Base-by-base conservation (phyloP, 1,140 invertebrate species). In the Thalassaphorura encarpata region DNA sequence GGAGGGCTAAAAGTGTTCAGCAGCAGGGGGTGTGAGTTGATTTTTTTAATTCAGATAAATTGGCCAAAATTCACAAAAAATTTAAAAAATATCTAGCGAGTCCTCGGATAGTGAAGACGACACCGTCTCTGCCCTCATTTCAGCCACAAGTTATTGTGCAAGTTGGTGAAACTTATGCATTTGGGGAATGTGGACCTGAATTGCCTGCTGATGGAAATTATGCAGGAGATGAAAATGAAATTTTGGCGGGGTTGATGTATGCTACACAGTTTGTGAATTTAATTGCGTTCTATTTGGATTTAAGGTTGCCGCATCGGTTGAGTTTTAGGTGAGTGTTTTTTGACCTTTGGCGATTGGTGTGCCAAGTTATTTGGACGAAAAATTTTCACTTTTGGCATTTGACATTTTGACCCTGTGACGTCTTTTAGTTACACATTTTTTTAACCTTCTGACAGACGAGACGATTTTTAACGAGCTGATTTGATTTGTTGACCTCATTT, bases 211-310 rank as follows among this genome's bases (percentile, higher is more conserved):
- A 79, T 40, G 74, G 80, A 62, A 82, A 79, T 67, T 81, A 80
- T 70, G 77, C 66, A 73, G 72, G 63, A 51, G 41, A 18, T 54
- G 60, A 52, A 83, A 85, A 71, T 77, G 79, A 42, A 82, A 81
- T 13, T 83, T 83, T 67, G 81, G 79, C 54, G 85, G 88, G 47
- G 80, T 78, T 67, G 85, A 85, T 82, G 45, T 87, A 89, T 69
- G 81, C 82, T 18, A 82, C 85, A 52, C 88, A 93, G 74, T 73
- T 91, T 57, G 77, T 85, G n/a, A 80, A 82, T 68, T 75, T 88
- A 60, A 71, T 89, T 50, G 82, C 86, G 28, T 85, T 80, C 73
- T 84, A 83, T 68, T 74, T 90, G 36, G 83, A 88, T 71, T 75
- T 85, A 45, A 73, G 78, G 65, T 72, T 89, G 67, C 87, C 87